Base-by-base conservation (phyloP, 2,797 vertebrate species). In the Bradypus variegatus region DNA sequence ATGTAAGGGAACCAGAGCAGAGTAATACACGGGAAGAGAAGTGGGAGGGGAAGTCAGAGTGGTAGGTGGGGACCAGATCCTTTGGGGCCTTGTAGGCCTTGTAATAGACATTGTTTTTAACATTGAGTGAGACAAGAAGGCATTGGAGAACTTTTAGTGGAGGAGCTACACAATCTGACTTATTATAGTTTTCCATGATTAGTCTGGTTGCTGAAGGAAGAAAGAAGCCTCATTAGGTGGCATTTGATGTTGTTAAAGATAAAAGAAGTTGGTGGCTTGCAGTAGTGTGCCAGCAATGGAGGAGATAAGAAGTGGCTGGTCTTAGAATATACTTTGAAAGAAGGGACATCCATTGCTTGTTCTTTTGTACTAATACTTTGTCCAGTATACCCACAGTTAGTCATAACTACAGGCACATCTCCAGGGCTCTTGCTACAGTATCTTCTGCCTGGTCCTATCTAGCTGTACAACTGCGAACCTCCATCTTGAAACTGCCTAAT, bases 1-100 rank as follows among this genome's bases (percentile, higher is more conserved):
- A 50, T 12, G 6, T 15, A 65, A 48, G 65, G 9, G 7, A 41
- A 8, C 8, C 69, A 27, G 33, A 69, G 5, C 0, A 2, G 2
- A 3, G 2, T 15, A 14, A 62, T 21, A 11, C 21, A 58, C 15
- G 7, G 5, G 2, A 0, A 31, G 13, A 19, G 11, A 41, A 58
- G 29, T 5, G 41, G 25, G 8, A 91, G 9, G 58, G 8, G 10
- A 75, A 41, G 29, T 38, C 58, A n/a, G 12, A 29, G n/a, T 48
- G 2, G 3, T 45, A 33, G 5, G 11, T 3, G 3, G 14, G 8
- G 36, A n/a, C 18, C 21, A 11, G 19, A 21, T 48, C 25, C 31
- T 16, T 1, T 1, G 7, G 48, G 5, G 6, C 16, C 41, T 41
- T 31, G 21, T 58, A 86, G 27, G 12, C 2, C 38, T 4, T 27